Evolutionary conservation across 2,113 vertebrate species (phyloP), one percentile per base, ranked within the genome.

Genomic region (Motacilla tschutschensis): DNA sequence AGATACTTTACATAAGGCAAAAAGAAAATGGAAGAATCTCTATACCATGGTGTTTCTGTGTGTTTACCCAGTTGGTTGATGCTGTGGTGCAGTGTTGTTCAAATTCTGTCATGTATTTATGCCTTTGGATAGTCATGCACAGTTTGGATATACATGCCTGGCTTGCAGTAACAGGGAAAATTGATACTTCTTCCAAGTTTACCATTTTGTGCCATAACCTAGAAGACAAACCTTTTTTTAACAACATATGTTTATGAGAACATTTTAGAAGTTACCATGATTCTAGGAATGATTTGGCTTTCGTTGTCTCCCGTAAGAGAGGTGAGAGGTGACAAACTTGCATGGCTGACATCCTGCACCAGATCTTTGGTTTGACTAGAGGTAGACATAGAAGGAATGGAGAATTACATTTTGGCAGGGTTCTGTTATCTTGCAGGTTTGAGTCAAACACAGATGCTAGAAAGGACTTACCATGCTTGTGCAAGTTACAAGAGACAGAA

Each of bases 181-280:
- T 1, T 26, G 8, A 35, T 71, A 35, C 29, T 78, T 74, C 20
- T 80, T 50, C 36, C 38, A 57, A 70, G 35, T 57, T 46, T 66
- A 77, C 62, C 8, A 26, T 18, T 91, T 87, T 74, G 38, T 87
- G 84, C 82, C 74, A 86, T 88, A 93, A 44, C 12, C 18, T 59
- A 38, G 26, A 62, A 40, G 47, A 54, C 47, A 60, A 71, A 24
- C 13, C 8, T 29, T 62, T 62, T 81, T 31, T 41, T 2, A 66
- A 15, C 29, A 73, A 44, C 10, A 3, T 5, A 1, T 47, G 21
- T 51, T 90, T 60, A 12, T 35, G 64, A 83, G 35, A 92, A 46
- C 28, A 16, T 35, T 65, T 9, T 44, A 62, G n/a, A 77, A 71
- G 29, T 46, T 78, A 41, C 5, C 21, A 12, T 85, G 9, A 4